Base-by-base conservation (phyloP, 2,113 vertebrate genomes). In the Actenoides lindsayi region DNA sequence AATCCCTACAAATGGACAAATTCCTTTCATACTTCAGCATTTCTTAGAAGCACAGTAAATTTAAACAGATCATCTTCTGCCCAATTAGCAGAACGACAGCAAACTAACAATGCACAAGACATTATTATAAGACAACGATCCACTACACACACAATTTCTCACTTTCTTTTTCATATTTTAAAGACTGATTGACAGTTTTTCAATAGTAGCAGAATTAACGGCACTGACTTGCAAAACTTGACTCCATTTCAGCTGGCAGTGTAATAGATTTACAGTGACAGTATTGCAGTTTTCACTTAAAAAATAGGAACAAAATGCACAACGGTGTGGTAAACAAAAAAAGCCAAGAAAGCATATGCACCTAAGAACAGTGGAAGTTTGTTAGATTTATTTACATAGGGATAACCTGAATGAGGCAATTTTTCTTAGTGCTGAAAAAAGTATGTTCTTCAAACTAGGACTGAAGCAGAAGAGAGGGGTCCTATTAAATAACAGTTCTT, bases 381-480 rank as follows among this genome's bases (percentile, higher is more conserved):
- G 12, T 33, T 0, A 0, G 25, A 62, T 74, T 67, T 83, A 88
- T 90, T 79, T 86, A 77, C 53, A 68, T 31, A 44, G 23, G 8
- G 27, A 51, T 87, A 79, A 76, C 69, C 53, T 27, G 18, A 94
- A 74, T 95, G 90, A 95, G 94, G 65, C 70, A 84, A 93, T 83
- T 96, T 81, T 86, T 92, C 90, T 93, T 88, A 96, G 76, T 80
- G 71, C 74, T 95, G 83, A 85, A 92, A 97, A 87, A 96, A 95
- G 56, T 24, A 82, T 44, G 73, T 92, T 87, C 88, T 94, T 96
- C 86, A 94, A 92, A 88, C 91, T 77, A 95, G 33, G 28, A 89
- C 59, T 73, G 27, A 95, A 86, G 77, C 16, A 85, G 37, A 56
- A 51, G 69, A 89, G 84, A 94, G 53, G 62, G 73, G 90, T 68